Conservation (phyloP, 1,140 invertebrate species). For the Leguminivora glycinivorella region DNA sequence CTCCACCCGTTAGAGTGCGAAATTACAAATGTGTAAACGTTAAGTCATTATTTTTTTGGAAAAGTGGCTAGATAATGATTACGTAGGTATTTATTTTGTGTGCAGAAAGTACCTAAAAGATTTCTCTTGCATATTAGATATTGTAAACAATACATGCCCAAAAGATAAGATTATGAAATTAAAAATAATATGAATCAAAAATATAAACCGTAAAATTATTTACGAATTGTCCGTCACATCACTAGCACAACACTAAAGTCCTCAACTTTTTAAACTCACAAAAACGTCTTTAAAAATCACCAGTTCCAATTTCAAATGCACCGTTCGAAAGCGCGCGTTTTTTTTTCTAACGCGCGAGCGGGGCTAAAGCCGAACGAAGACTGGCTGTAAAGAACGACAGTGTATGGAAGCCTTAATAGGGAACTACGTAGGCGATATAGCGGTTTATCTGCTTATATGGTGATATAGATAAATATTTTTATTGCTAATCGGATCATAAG, state of each 20-base stretch:
- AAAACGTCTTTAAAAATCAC: not conserved
- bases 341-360: conserved; percentile 30
- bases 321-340: conserved; percentile 22
- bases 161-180: not conserved
- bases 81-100: not conserved
- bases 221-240: not conserved
- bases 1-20: no score
- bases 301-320: conserved; percentile 18
- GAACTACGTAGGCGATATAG: conserved; percentile 30
- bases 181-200: not conserved
- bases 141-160: not conserved
- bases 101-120: not conserved
- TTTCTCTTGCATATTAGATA: not conserved
- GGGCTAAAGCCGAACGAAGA: conserved; percentile 33
- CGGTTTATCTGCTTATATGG: not conserved
- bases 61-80: not conserved
- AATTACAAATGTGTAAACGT: not conserved
- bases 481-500: conserved; percentile 20
- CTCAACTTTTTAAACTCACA: not conserved
- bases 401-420: conserved; percentile 43
- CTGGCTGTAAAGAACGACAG: conserved; percentile 32
- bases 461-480: conserved; percentile 29
- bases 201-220: conserved; percentile 1
- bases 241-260: conserved; percentile 5
- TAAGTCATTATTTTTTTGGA: not conserved